Percentiles rank a stretch among this genome's conserved stretches.
Evolutionary conservation across 2,113 vertebrate genomes (phyloP).

Genomic region (Axis porcinus): DNA sequence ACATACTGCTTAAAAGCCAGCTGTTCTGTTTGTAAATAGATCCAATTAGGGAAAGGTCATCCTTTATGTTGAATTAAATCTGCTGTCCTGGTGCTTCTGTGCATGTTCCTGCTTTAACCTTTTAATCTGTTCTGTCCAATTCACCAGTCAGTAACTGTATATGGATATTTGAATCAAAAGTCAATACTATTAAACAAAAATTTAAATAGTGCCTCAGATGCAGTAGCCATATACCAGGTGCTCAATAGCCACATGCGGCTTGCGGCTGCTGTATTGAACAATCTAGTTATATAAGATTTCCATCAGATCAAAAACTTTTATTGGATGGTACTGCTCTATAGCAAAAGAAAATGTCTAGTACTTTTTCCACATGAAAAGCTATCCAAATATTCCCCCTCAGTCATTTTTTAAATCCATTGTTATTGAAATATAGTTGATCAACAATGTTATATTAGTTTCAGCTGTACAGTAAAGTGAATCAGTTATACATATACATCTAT

Average conservation of each 20-base stretch:
- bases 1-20: background rate
- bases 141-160: background rate
- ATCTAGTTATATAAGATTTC: background rate
- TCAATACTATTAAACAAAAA: background rate
- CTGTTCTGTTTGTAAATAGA: background rate
- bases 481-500: background rate
- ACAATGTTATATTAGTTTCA: background rate
- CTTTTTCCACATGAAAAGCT: background rate
- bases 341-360: background rate
- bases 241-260: background rate
- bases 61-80: background rate
- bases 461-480: background rate
- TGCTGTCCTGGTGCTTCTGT: background rate
- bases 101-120: background rate
- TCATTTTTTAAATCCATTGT: background rate
- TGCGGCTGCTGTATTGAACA: background rate
- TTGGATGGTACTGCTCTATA: background rate
- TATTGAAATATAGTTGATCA: background rate
- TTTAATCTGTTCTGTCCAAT: background rate
- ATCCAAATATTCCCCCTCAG: background rate
- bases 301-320: background rate
- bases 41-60: background rate
- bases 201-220: background rate
- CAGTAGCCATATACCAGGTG: background rate
- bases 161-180: conserved; percentile 2